phyloP scores from a whole-genome alignment of 2,888 invertebrate species.

The Perizoma flavofasciatum region DNA sequence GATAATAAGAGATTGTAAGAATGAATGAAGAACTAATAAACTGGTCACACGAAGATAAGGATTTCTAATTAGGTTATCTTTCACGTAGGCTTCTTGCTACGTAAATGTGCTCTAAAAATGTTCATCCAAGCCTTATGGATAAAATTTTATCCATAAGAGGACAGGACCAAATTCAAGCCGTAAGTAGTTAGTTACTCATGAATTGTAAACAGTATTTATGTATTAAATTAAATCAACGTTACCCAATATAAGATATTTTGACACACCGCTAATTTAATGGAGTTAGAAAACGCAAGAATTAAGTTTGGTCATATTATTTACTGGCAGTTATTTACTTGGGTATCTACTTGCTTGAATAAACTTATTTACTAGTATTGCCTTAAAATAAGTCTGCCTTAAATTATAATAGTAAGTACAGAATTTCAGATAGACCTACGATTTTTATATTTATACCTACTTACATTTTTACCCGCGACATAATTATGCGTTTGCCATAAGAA shows the following conservation, averaged over 20 bases:
- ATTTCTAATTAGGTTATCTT: too few species aligned
- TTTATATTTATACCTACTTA: too few species aligned
- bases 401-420: too few species aligned
- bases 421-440: too few species aligned
- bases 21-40: too few species aligned
- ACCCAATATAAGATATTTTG: conserved; percentile 24
- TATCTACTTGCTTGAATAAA: not conserved
- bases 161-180: conserved; percentile 13
- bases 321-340: not conserved
- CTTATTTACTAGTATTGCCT: not conserved
- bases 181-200: conserved; percentile 8
- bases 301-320: conserved; percentile 2
- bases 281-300: conserved; percentile 23
- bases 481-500: too few species aligned
- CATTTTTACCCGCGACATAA: too few species aligned
- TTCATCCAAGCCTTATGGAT: not conserved
- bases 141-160: too few species aligned
- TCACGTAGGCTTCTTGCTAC: too few species aligned
- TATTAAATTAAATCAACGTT: conserved; percentile 21
- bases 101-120: too few species aligned
- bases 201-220: not conserved
- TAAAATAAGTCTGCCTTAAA: not conserved
- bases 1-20: too few species aligned
- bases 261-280: conserved; percentile 29
- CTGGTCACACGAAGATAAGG: too few species aligned